A percentile compares a stretch with the other conserved stretches of the same genome.
These are phyloP conservation scores for Frieseomelitta varia DNA, from an alignment of 1,140 invertebrate genomes.

Conservation along the genomic window DNA sequence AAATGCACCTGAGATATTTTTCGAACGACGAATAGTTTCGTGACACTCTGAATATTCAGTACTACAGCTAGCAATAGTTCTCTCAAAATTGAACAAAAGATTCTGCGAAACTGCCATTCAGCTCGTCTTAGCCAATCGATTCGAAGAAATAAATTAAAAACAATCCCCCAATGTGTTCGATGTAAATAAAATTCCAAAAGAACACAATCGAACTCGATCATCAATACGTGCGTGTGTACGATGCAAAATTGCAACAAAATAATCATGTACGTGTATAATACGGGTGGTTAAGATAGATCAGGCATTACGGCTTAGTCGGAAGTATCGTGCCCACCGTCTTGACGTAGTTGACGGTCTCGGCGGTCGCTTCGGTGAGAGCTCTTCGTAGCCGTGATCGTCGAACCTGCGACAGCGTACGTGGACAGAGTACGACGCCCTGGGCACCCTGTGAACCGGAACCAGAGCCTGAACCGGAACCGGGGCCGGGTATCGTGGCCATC, in stretches of 20 bases:
- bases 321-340: constrained; percentile 88
- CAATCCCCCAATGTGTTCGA: no score
- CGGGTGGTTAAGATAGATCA: constrained; percentile 42
- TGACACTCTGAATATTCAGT: not conserved
- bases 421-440: constrained; percentile 93
- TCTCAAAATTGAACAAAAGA: not conserved
- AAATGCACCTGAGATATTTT: no score
- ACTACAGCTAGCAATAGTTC: not conserved
- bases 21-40: no score
- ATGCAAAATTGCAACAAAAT: constrained; percentile 1
- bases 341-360: constrained; percentile 92
- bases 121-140: not conserved
- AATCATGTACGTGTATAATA: not conserved
- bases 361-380: constrained; percentile 93
- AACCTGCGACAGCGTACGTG: constrained; percentile 92
- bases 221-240: constrained; percentile 3
- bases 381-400: constrained; percentile 90
- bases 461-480: constrained; percentile 66
- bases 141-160: not conserved
- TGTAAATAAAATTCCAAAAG: not conserved
- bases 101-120: not conserved
- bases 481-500: constrained; percentile 63
- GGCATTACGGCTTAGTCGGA: constrained; percentile 42
- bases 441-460: constrained; percentile 67
- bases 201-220: not conserved